Percentiles rank a stretch among this genome's conserved stretches.
Conservation (phyloP, 2,797 vertebrate species). For the Micromesistius poutassou region DNA sequence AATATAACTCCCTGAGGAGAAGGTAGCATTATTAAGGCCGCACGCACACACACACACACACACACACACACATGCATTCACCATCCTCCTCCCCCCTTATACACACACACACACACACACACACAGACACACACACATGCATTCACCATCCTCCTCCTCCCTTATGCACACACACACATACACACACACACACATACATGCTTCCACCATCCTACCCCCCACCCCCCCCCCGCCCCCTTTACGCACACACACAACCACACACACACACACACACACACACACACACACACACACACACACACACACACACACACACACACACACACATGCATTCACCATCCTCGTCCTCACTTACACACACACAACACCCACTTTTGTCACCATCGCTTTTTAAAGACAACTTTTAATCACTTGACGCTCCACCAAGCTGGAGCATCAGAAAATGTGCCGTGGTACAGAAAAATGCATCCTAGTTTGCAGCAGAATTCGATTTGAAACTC, state of each 20-base stretch:
- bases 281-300: no score
- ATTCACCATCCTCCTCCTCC: neutral
- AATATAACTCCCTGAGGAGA: constrained; percentile 44
- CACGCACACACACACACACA: constrained; percentile 8
- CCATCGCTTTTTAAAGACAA: constrained; percentile 4
- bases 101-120: neutral
- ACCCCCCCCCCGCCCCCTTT: no score
- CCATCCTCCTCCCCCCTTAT: no score
- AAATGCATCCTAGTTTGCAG: constrained; percentile 14
- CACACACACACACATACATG: neutral
- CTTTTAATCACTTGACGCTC: neutral
- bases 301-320: no score
- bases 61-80: neutral
- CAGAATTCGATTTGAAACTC: constrained; percentile 13
- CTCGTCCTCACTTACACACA: neutral
- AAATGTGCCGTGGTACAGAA: neutral
- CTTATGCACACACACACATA: neutral
- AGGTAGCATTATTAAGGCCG: constrained; percentile 47
- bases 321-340: neutral
- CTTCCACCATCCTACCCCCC: no score
- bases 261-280: constrained; percentile 6
- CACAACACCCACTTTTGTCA: neutral
- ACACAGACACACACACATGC: neutral
- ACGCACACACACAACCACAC: neutral
- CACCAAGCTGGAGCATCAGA: neutral